A percentile compares a stretch with the other conserved stretches of the same genome.
Evolutionary conservation across 2,113 vertebrate genomes (phyloP).

Genomic region (Tinamus guttatus): DNA sequence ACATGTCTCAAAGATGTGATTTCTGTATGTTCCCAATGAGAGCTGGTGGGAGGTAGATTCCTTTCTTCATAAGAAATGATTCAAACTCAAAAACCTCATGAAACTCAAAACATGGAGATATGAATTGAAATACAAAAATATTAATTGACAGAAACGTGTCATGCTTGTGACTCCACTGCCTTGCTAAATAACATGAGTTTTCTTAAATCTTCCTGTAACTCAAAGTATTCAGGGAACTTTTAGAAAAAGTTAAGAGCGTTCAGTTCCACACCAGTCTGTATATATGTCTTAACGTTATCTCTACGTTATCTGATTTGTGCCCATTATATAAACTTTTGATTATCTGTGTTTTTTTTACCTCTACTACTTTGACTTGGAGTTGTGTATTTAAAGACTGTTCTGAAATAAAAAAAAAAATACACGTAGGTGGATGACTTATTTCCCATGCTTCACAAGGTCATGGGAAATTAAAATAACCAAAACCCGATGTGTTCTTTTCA

Average conservation of each 20-base stretch:
- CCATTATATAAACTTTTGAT: background rate
- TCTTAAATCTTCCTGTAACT: background rate
- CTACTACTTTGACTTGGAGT: background rate
- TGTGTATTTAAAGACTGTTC: constrained; percentile 13
- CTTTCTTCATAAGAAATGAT: background rate
- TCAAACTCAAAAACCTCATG: background rate
- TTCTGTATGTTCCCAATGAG: background rate
- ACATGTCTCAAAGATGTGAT: background rate
- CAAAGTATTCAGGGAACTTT: no score
- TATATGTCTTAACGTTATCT: background rate
- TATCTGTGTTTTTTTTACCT: background rate
- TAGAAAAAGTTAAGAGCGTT: background rate
- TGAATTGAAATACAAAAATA: background rate
- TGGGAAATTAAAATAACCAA: constrained; percentile 47
- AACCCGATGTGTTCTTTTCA: background rate
- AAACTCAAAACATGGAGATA: background rate
- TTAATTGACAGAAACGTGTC: background rate
- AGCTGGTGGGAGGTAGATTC: background rate
- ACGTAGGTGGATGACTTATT: constrained; percentile 14
- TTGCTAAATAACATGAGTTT: background rate
- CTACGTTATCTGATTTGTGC: background rate
- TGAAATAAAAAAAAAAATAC: background rate
- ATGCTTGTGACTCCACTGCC: background rate
- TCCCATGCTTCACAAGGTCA: constrained; percentile 12
- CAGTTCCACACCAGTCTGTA: background rate